These are phyloP conservation scores for Coracopsis vasa DNA, from an alignment of 2,113 vertebrate species.

Conservation along the genomic window DNA sequence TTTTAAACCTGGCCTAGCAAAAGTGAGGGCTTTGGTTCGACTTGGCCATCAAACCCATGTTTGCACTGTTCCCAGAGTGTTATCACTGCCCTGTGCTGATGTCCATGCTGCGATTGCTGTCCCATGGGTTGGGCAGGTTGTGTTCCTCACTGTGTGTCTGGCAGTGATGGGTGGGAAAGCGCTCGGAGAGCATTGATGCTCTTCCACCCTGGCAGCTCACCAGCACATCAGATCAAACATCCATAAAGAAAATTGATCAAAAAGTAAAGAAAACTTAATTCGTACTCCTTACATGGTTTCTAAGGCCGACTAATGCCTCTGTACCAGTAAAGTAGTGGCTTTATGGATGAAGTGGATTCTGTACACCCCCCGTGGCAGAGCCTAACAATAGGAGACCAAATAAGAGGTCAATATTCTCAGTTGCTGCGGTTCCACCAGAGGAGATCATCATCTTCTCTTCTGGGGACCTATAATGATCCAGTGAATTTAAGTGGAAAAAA, in stretches of 20 bases:
- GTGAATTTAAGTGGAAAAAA: not conserved
- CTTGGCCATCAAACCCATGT: not conserved
- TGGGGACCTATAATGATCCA: not conserved
- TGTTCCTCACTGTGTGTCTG: not conserved
- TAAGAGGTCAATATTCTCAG: rapidly evolving
- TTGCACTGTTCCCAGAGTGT: not conserved
- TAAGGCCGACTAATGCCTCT: not conserved
- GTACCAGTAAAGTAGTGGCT: not conserved
- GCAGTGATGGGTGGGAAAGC: not conserved
- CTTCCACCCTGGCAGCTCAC: rapidly evolving
- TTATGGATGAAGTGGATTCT: not conserved
- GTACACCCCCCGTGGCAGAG: not conserved
- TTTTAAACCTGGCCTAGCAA: not conserved
- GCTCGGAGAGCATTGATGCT: not conserved
- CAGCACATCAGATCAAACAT: rapidly evolving
- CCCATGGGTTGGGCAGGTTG: not conserved
- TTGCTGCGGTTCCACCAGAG: not conserved
- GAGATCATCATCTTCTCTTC: not conserved
- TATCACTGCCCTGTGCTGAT: not conserved
- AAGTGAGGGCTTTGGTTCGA: not conserved
- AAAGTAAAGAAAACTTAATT: not conserved
- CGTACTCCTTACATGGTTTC: rapidly evolving
- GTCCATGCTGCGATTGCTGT: not conserved
- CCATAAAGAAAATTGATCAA: not conserved
- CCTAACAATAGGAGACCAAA: not conserved